A percentile compares a stretch with the other conserved stretches of the same genome.
These are phyloP conservation scores for Epicampocera succincta DNA, from an alignment of 2,888 invertebrate genomes.

Conservation along the genomic window DNA sequence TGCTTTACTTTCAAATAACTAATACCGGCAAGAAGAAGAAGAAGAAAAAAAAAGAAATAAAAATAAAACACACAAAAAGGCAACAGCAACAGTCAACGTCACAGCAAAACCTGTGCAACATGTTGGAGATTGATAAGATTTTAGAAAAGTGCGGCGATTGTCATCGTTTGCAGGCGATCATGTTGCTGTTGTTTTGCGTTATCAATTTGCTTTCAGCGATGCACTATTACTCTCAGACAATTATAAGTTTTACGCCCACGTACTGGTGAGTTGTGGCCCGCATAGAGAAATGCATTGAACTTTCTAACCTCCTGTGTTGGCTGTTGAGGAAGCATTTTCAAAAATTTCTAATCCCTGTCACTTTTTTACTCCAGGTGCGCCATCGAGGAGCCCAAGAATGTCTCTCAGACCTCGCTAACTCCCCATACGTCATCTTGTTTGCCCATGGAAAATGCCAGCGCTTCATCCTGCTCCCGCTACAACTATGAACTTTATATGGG, in stretches of 20 bases:
- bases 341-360: neutral
- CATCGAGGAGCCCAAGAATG: constrained; percentile 62
- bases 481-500: constrained; percentile 83
- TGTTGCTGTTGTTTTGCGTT: constrained; percentile 83
- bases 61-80: constrained; percentile 3
- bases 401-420: constrained; percentile 25
- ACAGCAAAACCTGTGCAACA: constrained; percentile 60
- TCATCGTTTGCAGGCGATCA: constrained; percentile 82
- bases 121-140: constrained; percentile 82
- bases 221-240: constrained; percentile 85
- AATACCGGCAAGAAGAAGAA: constrained; percentile 5
- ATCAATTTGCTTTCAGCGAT: constrained; percentile 83
- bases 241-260: constrained; percentile 83
- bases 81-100: neutral
- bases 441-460: constrained; percentile 45
- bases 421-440: constrained; percentile 72
- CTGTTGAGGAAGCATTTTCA: neutral
- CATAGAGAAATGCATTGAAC: neutral
- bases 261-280: constrained; percentile 78
- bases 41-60: neutral
- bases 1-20: constrained; percentile 6
- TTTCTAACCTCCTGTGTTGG: neutral
- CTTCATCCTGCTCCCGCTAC: constrained; percentile 81
- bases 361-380: constrained; percentile 72
- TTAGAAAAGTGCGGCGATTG: constrained; percentile 83